A percentile compares a stretch with the other conserved stretches of the same genome.
Evolutionary conservation across 2,888 invertebrate genomes (phyloP).

Genomic region (Hypercompe scribonia): DNA sequence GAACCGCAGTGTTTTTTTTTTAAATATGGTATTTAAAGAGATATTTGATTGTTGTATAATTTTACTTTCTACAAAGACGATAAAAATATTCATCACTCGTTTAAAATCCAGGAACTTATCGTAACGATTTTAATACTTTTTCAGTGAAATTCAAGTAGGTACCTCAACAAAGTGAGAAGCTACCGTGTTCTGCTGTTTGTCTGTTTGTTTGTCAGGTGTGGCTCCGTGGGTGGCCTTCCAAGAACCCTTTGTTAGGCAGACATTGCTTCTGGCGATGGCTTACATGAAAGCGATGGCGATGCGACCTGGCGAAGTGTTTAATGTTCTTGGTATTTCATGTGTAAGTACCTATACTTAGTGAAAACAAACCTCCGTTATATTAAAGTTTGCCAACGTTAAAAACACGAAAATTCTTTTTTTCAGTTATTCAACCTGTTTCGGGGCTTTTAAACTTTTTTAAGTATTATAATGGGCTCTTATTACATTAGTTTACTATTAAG

Average conservation of each 20-base stretch:
- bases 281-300: conserved; percentile 10
- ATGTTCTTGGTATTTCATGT: conserved; percentile 9
- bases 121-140: conserved; percentile 21
- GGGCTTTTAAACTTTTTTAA: too few species aligned
- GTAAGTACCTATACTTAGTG: background rate
- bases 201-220: conserved; percentile 66
- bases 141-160: conserved; percentile 43
- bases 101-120: conserved; percentile 4
- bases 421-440: too few species aligned
- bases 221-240: conserved; percentile 73
- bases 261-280: background rate
- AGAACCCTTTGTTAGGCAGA: conserved; percentile 58
- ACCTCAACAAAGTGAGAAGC: conserved; percentile 39
- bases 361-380: background rate
- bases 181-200: conserved; percentile 73
- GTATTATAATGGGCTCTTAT: too few species aligned
- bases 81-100: background rate
- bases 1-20: too few species aligned
- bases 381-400: background rate
- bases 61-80: background rate
- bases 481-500: background rate
- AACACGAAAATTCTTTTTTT: background rate
- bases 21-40: too few species aligned
- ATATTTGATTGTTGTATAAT: background rate
- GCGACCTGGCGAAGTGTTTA: conserved; percentile 6